Conservation (phyloP, 2,797 vertebrate genomes). For the Sebastolobus altivelis region DNA sequence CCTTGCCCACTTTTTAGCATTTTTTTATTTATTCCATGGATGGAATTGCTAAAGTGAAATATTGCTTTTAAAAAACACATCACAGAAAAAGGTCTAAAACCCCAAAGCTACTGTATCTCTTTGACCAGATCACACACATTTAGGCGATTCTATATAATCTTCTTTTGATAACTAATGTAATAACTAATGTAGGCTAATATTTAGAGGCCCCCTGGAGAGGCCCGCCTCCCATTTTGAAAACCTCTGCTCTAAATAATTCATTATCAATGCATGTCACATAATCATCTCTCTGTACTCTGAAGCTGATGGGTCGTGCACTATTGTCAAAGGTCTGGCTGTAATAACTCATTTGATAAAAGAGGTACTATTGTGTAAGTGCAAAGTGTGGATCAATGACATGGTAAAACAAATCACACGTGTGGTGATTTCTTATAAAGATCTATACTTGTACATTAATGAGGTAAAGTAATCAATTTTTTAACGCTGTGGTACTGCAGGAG, state of each 20-base stretch:
- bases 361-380: not conserved
- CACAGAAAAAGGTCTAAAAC: not conserved
- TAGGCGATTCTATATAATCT: not conserved
- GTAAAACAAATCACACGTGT: not conserved
- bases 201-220: not conserved
- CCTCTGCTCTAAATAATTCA: not conserved
- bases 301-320: constrained; percentile 13
- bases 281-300: constrained; percentile 11
- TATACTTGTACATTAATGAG: constrained; percentile 19
- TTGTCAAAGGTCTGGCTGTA: not conserved
- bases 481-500: constrained; percentile 12
- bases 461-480: constrained; percentile 25
- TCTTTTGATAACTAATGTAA: not conserved
- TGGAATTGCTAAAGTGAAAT: not conserved
- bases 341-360: constrained; percentile 19
- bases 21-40: no score
- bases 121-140: not conserved
- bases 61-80: not conserved
- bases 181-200: not conserved
- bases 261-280: not conserved
- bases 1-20: no score
- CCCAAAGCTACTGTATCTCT: not conserved
- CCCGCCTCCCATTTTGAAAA: not conserved
- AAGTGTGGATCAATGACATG: constrained; percentile 27
- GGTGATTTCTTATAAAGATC: constrained; percentile 29